Evolutionary conservation across 92 coral and sea anemone genomes (phyloP).

Genomic region (Epizoanthus ramosus): DNA sequence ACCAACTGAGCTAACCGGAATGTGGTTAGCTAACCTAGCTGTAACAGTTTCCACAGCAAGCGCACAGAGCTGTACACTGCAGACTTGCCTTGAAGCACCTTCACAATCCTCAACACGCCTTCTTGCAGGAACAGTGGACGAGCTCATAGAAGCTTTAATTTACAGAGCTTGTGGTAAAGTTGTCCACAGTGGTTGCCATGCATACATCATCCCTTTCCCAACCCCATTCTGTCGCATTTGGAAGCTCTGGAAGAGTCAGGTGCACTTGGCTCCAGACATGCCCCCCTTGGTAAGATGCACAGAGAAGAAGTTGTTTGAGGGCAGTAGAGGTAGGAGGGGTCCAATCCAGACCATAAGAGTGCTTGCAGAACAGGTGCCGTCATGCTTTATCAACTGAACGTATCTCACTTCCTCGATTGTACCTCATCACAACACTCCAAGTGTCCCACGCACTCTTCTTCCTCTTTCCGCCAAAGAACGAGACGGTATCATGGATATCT

Average conservation of each 20-base stretch:
- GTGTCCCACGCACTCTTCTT: constrained; percentile 64
- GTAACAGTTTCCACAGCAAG: constrained; percentile 49
- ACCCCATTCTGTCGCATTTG: too few species aligned
- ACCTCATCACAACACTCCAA: constrained; percentile 54
- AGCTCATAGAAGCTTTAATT: constrained; percentile 61
- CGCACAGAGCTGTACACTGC: constrained; percentile 51
- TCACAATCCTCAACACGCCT: constrained; percentile 63
- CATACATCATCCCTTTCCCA: too few species aligned
- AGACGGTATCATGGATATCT: constrained; percentile 53
- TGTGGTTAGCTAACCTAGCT: too few species aligned
- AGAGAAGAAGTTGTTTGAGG: constrained; percentile 12
- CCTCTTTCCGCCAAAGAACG: constrained; percentile 45
- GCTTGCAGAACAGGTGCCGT: constrained; percentile 23
- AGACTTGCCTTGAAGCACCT: constrained; percentile 36
- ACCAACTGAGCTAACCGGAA: too few species aligned
- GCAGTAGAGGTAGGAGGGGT: constrained; percentile 32
- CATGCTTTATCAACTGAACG: constrained; percentile 30
- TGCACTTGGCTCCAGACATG: constrained; percentile 18
- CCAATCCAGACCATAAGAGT: constrained; percentile 13
- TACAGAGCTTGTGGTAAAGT: constrained; percentile 64
- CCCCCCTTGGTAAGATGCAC: constrained; percentile 29
- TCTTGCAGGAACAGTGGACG: constrained; percentile 58
- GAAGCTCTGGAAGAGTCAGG: background rate
- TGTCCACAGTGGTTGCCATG: too few species aligned
- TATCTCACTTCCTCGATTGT: constrained; percentile 36